Evolutionary conservation across 2,888 invertebrate species (phyloP), one percentile per base, ranked within the genome.

Genomic region (Malachius bipustulatus): DNA sequence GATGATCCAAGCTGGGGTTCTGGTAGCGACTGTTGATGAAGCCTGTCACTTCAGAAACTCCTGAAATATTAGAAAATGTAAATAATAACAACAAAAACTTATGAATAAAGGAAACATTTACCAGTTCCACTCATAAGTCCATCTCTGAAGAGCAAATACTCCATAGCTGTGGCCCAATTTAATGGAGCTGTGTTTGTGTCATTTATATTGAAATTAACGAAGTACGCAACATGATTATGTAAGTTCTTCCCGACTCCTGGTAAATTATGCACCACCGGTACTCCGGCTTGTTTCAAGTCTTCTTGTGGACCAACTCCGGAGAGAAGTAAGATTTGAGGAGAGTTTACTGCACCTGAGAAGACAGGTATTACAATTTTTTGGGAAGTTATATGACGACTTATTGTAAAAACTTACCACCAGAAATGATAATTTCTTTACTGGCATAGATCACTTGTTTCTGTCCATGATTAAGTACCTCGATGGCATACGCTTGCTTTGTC

Each of bases 91-190:
- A 33, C 3, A 14, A 11, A 16, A 34, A 6, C 9, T 12, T 4
- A 13, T 34, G 11, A 12, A 34, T 11, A 10, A 24, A 32, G 6
- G 11, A 9, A 15, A 8, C 26, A 6, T 52, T 60, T 49, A 66
- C 88, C 88, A 27, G 87, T 88, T 12, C 88, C 88, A 9, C 87
- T 84, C 85, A 89, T 87, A 0, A 88, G 69, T 2, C 87, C 88
- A 57, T 89, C 88, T 36, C 88, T 72, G 63, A 88, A 87, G 8
- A 89, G 70, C 15, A 89, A 62, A 51, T 88, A 89, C 58, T 89
- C 89, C 84, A 88, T 88, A 2, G 87, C 87, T 0, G 87, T 87
- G 11, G 87, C 87, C 87, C 87, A 88, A 62, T 88, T 88, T n/a
- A 88, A 68, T 0, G 87, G 79, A 1, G 83, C 70, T 0, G 84